A percentile compares a stretch with the other conserved stretches of the same genome.
Evolutionary conservation across 2,113 vertebrate genomes (phyloP).

Genomic region (Calyptommatus sinebrachiatus): DNA sequence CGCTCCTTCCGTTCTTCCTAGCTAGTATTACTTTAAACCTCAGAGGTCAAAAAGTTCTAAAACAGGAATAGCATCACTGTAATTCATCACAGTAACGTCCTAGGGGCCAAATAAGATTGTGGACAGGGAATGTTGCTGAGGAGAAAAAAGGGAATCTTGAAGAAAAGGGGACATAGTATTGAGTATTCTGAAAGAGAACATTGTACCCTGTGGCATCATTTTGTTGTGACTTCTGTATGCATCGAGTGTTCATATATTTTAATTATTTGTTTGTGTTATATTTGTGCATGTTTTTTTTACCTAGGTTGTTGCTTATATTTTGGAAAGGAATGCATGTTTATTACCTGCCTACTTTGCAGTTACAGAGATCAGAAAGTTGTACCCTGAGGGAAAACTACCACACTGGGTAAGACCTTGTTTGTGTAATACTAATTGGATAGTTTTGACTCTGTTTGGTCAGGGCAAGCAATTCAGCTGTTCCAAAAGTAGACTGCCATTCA

Average conservation of each 20-base stretch:
- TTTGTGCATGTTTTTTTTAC: not conserved
- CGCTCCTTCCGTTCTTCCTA: no score
- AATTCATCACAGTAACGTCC: not conserved
- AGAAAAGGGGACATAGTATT: not conserved
- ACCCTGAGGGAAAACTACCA: constrained; percentile 93
- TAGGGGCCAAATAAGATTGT: not conserved
- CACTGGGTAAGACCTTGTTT: constrained; percentile 84
- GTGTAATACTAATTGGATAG: not conserved
- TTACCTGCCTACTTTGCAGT: constrained; percentile 96
- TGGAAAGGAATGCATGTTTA: constrained; percentile 96
- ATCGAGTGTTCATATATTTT: no score
- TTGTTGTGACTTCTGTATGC: not conserved
- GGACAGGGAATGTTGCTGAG: not conserved
- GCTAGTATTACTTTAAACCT: no score
- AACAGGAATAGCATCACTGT: no score
- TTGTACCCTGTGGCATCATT: not conserved
- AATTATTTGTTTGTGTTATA: no score
- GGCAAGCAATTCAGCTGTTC: not conserved
- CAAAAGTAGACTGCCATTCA: not conserved
- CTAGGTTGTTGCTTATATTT: constrained; percentile 95
- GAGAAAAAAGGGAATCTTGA: not conserved
- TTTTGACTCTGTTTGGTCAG: not conserved
- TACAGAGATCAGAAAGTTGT: constrained; percentile 95
- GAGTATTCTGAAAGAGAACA: not conserved
- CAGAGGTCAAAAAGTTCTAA: no score